Evolutionary conservation across 2,797 vertebrate genomes (phyloP), one percentile per base, ranked within the genome.

Genomic region (Cyprinella venusta): DNA sequence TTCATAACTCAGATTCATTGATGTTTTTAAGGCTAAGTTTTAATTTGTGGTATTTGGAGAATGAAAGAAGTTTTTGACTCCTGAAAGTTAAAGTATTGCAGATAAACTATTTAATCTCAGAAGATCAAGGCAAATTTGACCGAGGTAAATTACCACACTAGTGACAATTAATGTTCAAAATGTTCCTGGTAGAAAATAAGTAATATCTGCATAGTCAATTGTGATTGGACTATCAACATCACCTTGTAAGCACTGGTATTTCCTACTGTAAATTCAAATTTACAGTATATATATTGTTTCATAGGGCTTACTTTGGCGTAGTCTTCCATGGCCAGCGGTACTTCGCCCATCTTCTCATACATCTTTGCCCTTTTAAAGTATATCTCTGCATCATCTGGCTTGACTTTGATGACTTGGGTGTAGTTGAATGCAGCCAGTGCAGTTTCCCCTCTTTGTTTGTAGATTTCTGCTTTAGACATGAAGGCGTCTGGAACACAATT

Each of bases 391-490:
- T 95, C 92, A 33, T 67, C 90, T 74, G 94, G 93, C n/a, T 79
- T 92, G 63, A 89, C 93, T 45, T 91, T 92, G 87, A 94, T 90
- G 76, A 94, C 95, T 83, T 93, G 92, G 4, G 89, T 92, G 48
- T 94, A 95, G 88, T 81, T 94, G 52, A 92, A 85, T 84, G 95
- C 93, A 74, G 94, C 91, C 86, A 92, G 61, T 4, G 87, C 89
- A 45, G 84, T 80, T 13, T 95, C 87, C 30, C 92, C 91, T 76
- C 86, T 92, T 50, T 77, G 86, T 81, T 86, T 94, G 85, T 89
- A 94, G 89, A 96, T 95, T 89, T 96, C 94, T 81, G 95, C 95
- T 87, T 90, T 94, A 84, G 94, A 95, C 67, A 92, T 88, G 86
- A 95, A 94, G 1, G 90, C 89, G 56, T 93, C 95, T 95, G 89